A percentile compares a stretch with the other conserved stretches of the same genome.
Evolutionary conservation across 2,888 invertebrate genomes (phyloP).

Genomic region (Agonopterix subpropinquella): DNA sequence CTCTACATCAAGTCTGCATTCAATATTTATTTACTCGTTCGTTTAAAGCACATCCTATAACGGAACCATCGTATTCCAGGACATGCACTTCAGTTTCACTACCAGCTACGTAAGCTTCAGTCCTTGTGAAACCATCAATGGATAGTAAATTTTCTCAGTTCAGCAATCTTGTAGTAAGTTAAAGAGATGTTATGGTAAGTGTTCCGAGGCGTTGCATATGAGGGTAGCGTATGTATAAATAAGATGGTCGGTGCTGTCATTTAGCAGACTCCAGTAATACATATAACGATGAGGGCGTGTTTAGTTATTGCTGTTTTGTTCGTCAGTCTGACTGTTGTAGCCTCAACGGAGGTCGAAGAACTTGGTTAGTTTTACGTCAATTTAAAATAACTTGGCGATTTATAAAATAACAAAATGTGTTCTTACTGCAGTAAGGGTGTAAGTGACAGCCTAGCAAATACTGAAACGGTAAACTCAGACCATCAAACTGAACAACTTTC

Average conservation of each 20-base stretch:
- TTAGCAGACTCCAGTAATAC: slow-evolving; percentile 21
- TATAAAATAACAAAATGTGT: too few relatives aligned
- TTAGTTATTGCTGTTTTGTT: slow-evolving; percentile 28
- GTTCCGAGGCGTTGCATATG: slow-evolving; percentile 16
- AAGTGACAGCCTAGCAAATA: too few relatives aligned
- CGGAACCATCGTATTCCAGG: slow-evolving; percentile 3
- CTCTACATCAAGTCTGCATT: slow-evolving; percentile 26
- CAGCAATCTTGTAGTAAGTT: neutral
- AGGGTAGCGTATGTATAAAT: slow-evolving; percentile 36
- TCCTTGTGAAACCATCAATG: slow-evolving; percentile 20
- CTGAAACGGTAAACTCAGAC: too few relatives aligned
- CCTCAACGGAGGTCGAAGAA: slow-evolving; percentile 2
- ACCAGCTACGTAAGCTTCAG: neutral
- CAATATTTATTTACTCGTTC: slow-evolving; percentile 35
- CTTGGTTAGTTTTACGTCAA: neutral
- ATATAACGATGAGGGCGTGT: slow-evolving; percentile 37
- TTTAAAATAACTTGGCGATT: too few relatives aligned
- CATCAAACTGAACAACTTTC: too few relatives aligned
- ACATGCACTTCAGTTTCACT: slow-evolving; percentile 13
- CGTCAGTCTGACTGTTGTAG: slow-evolving; percentile 18
- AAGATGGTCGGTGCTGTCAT: slow-evolving; percentile 22
- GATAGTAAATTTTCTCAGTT: slow-evolving; percentile 12
- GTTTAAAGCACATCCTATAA: neutral
- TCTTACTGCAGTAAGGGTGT: too few relatives aligned
- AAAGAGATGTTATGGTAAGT: too few relatives aligned